Percentiles rank a stretch among this genome's conserved stretches.
phyloP scores from a whole-genome alignment of 2,113 vertebrate species.

The Aldabrachelys gigantea region DNA sequence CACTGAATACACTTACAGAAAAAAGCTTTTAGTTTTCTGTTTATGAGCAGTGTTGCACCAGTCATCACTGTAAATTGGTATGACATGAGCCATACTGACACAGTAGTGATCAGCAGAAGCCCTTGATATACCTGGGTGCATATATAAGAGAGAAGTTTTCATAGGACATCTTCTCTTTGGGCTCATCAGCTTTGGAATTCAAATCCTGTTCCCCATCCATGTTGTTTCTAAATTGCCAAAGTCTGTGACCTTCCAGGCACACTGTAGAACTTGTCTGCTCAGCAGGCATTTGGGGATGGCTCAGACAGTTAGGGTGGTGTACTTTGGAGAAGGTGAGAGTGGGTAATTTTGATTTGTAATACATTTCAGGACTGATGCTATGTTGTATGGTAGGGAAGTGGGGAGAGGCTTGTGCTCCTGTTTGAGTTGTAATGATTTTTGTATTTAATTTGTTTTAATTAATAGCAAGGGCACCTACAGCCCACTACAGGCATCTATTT shows the following conservation, averaged over 20 bases:
- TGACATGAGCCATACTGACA: background rate
- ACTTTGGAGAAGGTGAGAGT: background rate
- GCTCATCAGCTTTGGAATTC: slow-evolving; percentile 18
- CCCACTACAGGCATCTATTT: background rate
- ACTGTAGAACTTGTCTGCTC: background rate
- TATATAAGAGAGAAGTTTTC: background rate
- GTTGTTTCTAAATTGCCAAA: background rate
- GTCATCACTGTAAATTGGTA: background rate
- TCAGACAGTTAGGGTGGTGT: background rate
- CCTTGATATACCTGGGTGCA: background rate
- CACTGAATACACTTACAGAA: background rate
- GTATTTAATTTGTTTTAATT: background rate
- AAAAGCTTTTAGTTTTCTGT: background rate
- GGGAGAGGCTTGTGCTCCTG: background rate
- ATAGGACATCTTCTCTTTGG: slow-evolving; percentile 13
- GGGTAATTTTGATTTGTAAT: slow-evolving; percentile 17
- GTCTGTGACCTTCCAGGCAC: background rate
- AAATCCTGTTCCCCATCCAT: background rate
- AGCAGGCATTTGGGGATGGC: background rate
- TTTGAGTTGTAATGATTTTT: background rate
- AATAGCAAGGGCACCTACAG: background rate
- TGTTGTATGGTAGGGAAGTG: background rate
- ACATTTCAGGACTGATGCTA: background rate
- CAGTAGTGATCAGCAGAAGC: background rate
- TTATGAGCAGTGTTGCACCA: background rate